Evolutionary conservation across 2,888 invertebrate genomes (phyloP), one percentile per base, ranked within the genome.

Genomic region (Mechanitis mazaeus): DNA sequence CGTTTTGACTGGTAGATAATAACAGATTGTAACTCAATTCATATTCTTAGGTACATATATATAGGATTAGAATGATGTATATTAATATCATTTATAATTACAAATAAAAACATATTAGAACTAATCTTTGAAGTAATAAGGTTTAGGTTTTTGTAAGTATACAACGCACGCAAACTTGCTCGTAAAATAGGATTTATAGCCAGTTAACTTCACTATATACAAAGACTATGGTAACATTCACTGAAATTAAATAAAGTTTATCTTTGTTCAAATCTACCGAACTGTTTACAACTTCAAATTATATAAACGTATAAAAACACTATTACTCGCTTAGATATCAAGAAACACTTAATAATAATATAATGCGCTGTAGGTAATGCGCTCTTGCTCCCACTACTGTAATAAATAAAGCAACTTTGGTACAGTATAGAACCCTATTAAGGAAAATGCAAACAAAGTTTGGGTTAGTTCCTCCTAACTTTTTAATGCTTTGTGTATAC

Each of bases 351-450:
- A 35, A 3, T 56, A 50, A 56, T 62, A 57, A 58, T 9, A 60
- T 64, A 60, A 50, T 67, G 55, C 45, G 46, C 33, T 64, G 55
- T 47, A n/a, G 28, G 4, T 61, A 63, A 59, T 38, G 45, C 54
- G 45, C n/a, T 35, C 45, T 45, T 50, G 54, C 12, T 63, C 65
- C 67, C 67, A 50, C 56, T 53, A 56, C 60, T 58, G 50, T 61
- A 54, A 64, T 68, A 68, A 68, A 68, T 67, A 65, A 63, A 58
- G 59, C 53, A 68, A 67, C 64, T 67, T 65, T 65, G 61, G 63
- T 60, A 64, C 61, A 64, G 56, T 56, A 53, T 45, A 38, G 58
- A 47, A 42, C 59, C 55, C 56, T 64, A 62, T 61, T 62, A 67
- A 66, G 60, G 57, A 61, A 59, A 65, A 63, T 60, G 61, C 35